Conservation (phyloP, 2,113 vertebrate genomes). For the Fukomys damarensis region DNA sequence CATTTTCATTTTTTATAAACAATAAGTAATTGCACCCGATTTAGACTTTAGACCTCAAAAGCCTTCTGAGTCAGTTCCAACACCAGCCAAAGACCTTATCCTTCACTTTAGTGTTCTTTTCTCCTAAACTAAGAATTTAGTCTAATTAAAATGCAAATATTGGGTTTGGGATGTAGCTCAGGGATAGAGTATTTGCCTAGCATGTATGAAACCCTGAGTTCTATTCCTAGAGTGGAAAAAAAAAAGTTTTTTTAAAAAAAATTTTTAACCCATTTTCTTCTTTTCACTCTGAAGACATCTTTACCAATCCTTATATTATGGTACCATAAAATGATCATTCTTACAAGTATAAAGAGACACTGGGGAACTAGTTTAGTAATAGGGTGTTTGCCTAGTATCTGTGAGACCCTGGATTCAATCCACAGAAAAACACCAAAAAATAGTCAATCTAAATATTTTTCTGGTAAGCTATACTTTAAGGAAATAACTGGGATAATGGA, state of each 20-base stretch:
- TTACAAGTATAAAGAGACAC: neutral
- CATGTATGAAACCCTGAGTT: neutral
- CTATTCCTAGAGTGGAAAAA: neutral
- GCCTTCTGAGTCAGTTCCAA: neutral
- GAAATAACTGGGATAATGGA: neutral
- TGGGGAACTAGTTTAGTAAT: neutral
- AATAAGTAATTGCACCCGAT: neutral
- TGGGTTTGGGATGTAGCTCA: neutral
- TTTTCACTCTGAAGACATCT: neutral
- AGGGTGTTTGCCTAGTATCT: neutral
- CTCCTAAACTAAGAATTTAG: neutral
- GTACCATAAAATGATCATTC: neutral
- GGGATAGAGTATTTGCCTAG: neutral
- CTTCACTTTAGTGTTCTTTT: neutral
- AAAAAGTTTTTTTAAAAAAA: neutral
- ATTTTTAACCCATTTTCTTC: neutral
- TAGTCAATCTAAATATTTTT: neutral
- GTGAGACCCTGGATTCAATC: neutral
- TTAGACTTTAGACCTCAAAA: neutral
- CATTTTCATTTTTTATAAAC: neutral
- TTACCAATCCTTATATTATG: neutral
- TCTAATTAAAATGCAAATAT: neutral
- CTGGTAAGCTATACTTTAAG: slow-evolving; percentile 9
- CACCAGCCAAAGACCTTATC: neutral
- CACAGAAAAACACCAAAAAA: neutral